Evolutionary conservation across 35 echinoderm and acorn worm genomes (phyloP).

Genomic region (Anneissia japonica): DNA sequence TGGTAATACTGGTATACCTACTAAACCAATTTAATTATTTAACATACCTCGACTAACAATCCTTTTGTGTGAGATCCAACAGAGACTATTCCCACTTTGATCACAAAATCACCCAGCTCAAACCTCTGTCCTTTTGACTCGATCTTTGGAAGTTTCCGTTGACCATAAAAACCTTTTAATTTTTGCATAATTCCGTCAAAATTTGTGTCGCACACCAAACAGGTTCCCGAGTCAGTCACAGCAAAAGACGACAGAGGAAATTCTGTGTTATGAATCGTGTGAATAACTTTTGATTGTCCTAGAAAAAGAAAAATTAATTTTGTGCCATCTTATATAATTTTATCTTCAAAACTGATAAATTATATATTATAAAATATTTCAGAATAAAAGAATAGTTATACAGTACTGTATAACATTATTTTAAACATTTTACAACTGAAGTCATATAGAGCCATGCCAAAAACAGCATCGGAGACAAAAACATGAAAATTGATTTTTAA

Average conservation of each 20-base stretch:
- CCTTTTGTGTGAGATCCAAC: conserved; percentile 79
- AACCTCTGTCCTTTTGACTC: conserved; percentile 88
- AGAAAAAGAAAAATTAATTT: neutral
- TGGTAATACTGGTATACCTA: conserved; percentile 49
- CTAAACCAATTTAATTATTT: neutral
- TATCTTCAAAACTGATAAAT: too few species aligned
- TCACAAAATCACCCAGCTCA: conserved; percentile 81
- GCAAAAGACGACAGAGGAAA: conserved; percentile 60
- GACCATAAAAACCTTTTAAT: conserved; percentile 77
- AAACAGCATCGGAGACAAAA: too few species aligned
- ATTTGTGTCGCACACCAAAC: conserved; percentile 66
- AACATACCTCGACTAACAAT: conserved; percentile 84
- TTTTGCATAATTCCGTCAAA: conserved; percentile 81
- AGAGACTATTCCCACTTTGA: conserved; percentile 84
- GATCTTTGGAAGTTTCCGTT: conserved; percentile 71
- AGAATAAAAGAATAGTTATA: too few species aligned
- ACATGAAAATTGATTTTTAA: too few species aligned
- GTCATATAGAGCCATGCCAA: too few species aligned
- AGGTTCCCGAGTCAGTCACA: conserved; percentile 58
- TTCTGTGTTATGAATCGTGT: conserved; percentile 91
- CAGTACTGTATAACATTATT: too few species aligned
- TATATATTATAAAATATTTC: too few species aligned
- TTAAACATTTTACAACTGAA: too few species aligned
- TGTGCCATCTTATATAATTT: neutral
- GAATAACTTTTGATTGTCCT: conserved; percentile 67